Percentiles rank a stretch among this genome's conserved stretches.
Conservation (phyloP, 2,113 vertebrate species). For the Chitala chitala region DNA sequence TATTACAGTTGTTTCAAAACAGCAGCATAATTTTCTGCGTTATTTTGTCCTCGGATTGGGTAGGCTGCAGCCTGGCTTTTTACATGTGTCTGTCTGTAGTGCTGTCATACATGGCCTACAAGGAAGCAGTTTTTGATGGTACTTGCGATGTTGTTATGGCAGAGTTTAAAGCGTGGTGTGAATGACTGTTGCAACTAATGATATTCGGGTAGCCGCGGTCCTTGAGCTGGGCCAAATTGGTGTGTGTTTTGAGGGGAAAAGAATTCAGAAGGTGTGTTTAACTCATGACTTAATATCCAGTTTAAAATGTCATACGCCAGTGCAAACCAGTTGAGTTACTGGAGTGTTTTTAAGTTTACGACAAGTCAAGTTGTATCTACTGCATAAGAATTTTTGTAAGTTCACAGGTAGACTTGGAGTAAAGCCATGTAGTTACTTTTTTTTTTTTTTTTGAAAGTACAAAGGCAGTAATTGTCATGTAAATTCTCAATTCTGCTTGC, state of each 20-base stretch:
- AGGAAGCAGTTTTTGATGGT: not conserved
- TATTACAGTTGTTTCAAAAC: no score
- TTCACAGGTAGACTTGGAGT: no score
- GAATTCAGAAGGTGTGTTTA: no score
- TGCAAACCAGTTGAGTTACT: not conserved
- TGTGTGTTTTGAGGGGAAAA: no score
- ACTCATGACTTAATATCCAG: not conserved
- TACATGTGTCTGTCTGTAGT: not conserved
- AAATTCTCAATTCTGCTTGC: not conserved
- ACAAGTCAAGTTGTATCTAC: no score
- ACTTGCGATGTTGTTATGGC: not conserved
- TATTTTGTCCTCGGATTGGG: not conserved
- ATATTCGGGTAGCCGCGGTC: not conserved
- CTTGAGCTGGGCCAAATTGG: not conserved
- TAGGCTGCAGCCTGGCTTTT: not conserved
- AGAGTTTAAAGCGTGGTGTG: not conserved
- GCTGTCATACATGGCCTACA: not conserved
- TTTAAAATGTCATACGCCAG: not conserved
- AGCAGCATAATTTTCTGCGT: not conserved
- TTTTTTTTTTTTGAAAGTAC: not conserved
- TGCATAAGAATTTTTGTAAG: no score
- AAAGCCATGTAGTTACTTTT: constrained; percentile 12
- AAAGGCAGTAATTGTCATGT: not conserved
- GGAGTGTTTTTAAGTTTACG: no score
- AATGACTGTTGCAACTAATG: not conserved